A percentile compares a stretch with the other conserved stretches of the same genome.
These are phyloP conservation scores for Pseudobourletiella spinata DNA, from an alignment of 1,140 invertebrate genomes.

Conservation along the genomic window DNA sequence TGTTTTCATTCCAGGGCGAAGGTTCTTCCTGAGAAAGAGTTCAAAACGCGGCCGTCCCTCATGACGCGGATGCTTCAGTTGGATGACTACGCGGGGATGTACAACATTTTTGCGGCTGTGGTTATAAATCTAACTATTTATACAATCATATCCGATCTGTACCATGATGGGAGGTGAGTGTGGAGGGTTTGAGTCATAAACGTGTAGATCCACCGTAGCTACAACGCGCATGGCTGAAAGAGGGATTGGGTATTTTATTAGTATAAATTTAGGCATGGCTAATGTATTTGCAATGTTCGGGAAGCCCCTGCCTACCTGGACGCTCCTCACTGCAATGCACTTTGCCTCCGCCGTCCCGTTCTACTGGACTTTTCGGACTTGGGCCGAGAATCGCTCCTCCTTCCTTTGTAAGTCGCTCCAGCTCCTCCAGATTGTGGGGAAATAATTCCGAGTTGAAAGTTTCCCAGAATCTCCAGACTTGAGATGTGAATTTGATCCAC, in stretches of 20 bases:
- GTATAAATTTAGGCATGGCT: constrained; percentile 18
- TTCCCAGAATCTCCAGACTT: too few relatives aligned
- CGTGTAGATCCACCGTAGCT: too few relatives aligned
- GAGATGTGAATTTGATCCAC: too few relatives aligned
- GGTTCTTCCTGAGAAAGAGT: constrained; percentile 51
- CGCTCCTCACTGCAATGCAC: constrained; percentile 15
- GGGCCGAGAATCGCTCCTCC: not conserved
- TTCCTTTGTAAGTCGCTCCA: not conserved
- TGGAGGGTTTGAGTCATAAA: too few relatives aligned
- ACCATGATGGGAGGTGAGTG: constrained; percentile 63
- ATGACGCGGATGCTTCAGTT: constrained; percentile 68
- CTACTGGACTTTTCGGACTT: constrained; percentile 4
- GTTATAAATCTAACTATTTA: constrained; percentile 64
- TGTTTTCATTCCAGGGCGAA: too few relatives aligned
- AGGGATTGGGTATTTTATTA: too few relatives aligned
- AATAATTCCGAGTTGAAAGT: not conserved
- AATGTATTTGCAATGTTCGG: constrained; percentile 19
- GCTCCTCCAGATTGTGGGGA: not conserved
- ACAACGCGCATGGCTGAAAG: too few relatives aligned
- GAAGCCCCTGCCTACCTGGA: constrained; percentile 5
- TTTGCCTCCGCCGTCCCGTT: constrained; percentile 5
- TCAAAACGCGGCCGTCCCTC: constrained; percentile 57
- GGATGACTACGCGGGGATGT: constrained; percentile 67
- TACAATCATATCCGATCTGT: constrained; percentile 58
- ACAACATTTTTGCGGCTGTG: constrained; percentile 70